Percentiles rank a stretch among this genome's conserved stretches.
Evolutionary conservation across 2,113 vertebrate genomes (phyloP).

Genomic region (Echinops telfairi): DNA sequence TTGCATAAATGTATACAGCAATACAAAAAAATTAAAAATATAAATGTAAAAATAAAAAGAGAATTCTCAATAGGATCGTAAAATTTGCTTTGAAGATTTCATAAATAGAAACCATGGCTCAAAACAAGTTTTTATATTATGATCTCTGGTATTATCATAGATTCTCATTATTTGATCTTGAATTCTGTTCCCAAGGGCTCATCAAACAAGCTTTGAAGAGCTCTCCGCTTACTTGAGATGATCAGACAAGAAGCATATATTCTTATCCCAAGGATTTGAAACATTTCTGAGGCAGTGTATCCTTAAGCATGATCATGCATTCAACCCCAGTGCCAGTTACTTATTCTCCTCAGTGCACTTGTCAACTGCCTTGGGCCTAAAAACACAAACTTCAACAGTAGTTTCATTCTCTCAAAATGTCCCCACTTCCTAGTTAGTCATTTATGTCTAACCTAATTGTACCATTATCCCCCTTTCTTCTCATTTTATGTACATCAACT

Average conservation of each 20-base stretch:
- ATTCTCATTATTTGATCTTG: neutral
- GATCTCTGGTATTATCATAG: neutral
- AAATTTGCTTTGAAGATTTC: conserved; percentile 14
- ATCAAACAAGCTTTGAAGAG: neutral
- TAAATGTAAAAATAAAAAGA: neutral
- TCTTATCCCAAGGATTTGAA: neutral
- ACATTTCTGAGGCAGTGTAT: neutral
- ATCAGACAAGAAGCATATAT: neutral
- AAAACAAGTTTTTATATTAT: neutral
- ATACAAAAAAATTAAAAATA: neutral
- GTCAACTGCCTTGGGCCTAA: neutral
- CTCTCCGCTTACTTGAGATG: neutral
- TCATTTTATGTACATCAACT: neutral
- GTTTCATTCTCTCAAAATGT: neutral
- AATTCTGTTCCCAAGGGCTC: neutral
- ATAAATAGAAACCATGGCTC: neutral
- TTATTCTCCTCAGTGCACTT: neutral
- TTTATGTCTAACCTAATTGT: neutral
- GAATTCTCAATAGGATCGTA: neutral
- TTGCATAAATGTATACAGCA: conserved; percentile 10
- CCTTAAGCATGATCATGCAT: neutral
- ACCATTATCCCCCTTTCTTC: neutral
- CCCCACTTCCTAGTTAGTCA: neutral
- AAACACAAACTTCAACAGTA: neutral
- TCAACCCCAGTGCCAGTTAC: neutral